phyloP scores from a whole-genome alignment of 1,140 invertebrate genomes.

The Rhagoletis pomonella region DNA sequence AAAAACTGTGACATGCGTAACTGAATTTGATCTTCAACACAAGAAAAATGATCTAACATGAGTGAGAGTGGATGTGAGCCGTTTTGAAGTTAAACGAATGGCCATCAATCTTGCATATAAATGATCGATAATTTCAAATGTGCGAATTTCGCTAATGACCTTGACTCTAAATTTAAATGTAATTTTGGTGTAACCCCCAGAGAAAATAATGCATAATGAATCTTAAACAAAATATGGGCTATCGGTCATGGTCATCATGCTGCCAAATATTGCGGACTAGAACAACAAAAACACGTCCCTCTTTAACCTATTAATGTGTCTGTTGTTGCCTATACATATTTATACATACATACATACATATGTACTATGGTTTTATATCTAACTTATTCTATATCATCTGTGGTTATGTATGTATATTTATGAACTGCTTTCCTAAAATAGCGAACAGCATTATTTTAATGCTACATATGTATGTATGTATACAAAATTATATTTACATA shows the following conservation, averaged over 20 bases:
- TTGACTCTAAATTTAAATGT: slow-evolving; percentile 18
- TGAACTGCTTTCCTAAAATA: background rate
- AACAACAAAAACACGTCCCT: background rate
- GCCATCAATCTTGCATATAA: slow-evolving; percentile 6
- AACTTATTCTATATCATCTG: too few species aligned
- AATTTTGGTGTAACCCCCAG: background rate
- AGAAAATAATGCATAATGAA: background rate
- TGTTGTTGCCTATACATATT: too few species aligned
- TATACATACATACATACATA: background rate
- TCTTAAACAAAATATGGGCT: background rate
- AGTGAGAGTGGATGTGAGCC: slow-evolving; percentile 19
- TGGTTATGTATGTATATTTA: background rate
- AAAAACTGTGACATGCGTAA: background rate
- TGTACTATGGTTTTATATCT: background rate
- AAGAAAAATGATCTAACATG: background rate
- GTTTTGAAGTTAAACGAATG: too few species aligned
- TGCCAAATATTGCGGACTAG: background rate
- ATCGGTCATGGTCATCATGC: slow-evolving; percentile 13
- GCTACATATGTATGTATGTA: too few species aligned
- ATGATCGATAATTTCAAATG: background rate
- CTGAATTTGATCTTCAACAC: background rate
- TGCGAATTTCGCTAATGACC: slow-evolving; percentile 20
- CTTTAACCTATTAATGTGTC: background rate
- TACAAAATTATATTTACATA: too few species aligned
- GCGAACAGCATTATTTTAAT: background rate